A percentile compares a stretch with the other conserved stretches of the same genome.
These are phyloP conservation scores for Limnephilus auricula DNA, from an alignment of 2,888 invertebrate genomes.

Conservation along the genomic window DNA sequence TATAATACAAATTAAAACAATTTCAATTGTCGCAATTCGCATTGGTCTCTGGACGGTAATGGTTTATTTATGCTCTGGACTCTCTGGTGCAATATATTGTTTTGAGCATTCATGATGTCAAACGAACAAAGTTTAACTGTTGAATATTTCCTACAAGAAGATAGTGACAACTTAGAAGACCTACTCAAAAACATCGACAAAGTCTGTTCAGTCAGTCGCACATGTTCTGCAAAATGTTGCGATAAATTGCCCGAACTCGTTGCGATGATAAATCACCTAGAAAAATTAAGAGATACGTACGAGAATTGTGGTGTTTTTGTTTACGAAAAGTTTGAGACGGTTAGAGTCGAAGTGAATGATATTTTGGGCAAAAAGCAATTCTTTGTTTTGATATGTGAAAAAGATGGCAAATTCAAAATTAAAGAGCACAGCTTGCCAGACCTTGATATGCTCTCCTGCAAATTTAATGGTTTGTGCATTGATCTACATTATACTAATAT, in stretches of 20 bases:
- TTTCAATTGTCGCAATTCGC: too few relatives aligned
- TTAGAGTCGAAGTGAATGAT: constrained; percentile 21
- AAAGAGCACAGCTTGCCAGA: constrained; percentile 55
- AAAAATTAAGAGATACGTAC: constrained; percentile 20
- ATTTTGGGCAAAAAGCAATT: constrained; percentile 39
- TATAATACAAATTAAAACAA: too few relatives aligned
- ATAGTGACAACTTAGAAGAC: constrained; percentile 13
- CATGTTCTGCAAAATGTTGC: background rate
- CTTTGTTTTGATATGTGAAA: constrained; percentile 34
- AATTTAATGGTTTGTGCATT: constrained; percentile 42
- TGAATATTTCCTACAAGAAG: constrained; percentile 30
- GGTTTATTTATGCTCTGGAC: too few relatives aligned
- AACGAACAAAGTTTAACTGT: background rate
- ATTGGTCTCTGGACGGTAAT: too few relatives aligned
- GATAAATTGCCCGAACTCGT: constrained; percentile 25
- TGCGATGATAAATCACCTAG: constrained; percentile 47
- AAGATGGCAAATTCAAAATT: constrained; percentile 37
- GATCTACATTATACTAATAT: background rate
- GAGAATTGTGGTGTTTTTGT: constrained; percentile 39
- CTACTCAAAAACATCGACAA: constrained; percentile 31
- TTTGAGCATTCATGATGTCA: background rate
- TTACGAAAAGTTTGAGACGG: constrained; percentile 8
- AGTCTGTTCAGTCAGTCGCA: background rate
- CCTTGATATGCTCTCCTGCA: background rate
- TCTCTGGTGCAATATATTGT: background rate